Base-by-base conservation (phyloP, 2,113 vertebrate species). In the Garra rufa region DNA sequence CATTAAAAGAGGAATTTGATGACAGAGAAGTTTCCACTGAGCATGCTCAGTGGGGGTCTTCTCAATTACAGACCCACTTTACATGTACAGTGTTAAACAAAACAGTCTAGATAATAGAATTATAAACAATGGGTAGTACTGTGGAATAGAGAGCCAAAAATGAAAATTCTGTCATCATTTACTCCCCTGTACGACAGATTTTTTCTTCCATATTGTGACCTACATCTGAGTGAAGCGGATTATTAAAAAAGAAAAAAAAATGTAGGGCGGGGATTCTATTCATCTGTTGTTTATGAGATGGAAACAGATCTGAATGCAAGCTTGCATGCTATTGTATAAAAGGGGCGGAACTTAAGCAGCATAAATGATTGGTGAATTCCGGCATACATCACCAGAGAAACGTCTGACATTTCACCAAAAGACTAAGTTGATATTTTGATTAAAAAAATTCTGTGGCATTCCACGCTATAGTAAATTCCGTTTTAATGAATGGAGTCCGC, bases 1-100 rank as follows among this genome's bases (percentile, higher is more conserved):
- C 76, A 85, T 87, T 88, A 85, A 69, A 50, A 63, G 71, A 61
- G 63, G 48, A 81, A 73, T 81, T 63, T 63, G 50, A 50, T 59
- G 38, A 69, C 81, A 57, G 76, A 55, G 8, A 67, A 52, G 28
- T 69, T 82, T 71, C 46, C 65, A 82, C 80, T 69, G 46, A 67
- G 78, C 78, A 81, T 70, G 63, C 61, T 81, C 28, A 34, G 59
- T 81, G 26, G 44, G 28, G 43, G 15, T 14, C 14, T 43, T 69
- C 26, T 81, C 4, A 50, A 81, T 78, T 79, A 65, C 77, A 80
- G 77, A 26, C 41, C 38, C 41, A 48, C 41, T 65, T 75, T 30
- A 75, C 8, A 78, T 43, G 76, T 43, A 48, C 57, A 80, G 26
- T 6, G 61, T 48, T 67, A 52, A 28, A 24, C 55, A 79, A 79